phyloP scores from a whole-genome alignment of 2,113 vertebrate genomes.

The Syngnathus typhle region DNA sequence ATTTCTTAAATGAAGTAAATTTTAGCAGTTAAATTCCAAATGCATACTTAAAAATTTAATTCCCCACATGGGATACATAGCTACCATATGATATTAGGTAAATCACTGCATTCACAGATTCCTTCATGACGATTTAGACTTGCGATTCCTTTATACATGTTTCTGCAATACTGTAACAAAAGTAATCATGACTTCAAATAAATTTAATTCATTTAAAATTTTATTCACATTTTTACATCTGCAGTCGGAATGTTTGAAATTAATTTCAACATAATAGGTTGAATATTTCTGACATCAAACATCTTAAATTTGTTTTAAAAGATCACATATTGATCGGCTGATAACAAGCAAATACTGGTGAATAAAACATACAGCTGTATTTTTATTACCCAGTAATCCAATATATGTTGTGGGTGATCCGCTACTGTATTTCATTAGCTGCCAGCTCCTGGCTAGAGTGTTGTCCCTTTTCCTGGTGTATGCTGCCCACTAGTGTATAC shows the following conservation, averaged over 20 bases:
- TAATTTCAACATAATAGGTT: not conserved
- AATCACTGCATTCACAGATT: not conserved
- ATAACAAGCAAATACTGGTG: not conserved
- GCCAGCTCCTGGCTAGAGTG: not conserved
- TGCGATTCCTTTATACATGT: not conserved
- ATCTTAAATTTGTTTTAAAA: not conserved
- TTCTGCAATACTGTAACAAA: not conserved
- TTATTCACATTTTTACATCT: conserved; percentile 2
- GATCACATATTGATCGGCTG: not conserved
- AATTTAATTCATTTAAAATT: not conserved
- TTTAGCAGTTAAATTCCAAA: not conserved
- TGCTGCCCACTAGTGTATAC: conserved; percentile 16
- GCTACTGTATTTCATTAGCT: not conserved
- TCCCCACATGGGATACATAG: not conserved
- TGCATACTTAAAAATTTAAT: not conserved
- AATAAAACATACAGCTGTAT: not conserved
- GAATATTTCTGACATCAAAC: not conserved
- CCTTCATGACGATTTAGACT: not conserved
- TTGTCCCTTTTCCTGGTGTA: not conserved
- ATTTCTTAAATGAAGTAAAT: not conserved
- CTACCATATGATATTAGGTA: not conserved
- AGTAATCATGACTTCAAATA: not conserved
- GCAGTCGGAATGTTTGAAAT: not conserved
- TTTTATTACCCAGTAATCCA: not conserved
- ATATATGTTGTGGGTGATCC: not conserved